phyloP scores from a whole-genome alignment of 2,888 invertebrate genomes.

The Chalcosyrphus nemorum region DNA sequence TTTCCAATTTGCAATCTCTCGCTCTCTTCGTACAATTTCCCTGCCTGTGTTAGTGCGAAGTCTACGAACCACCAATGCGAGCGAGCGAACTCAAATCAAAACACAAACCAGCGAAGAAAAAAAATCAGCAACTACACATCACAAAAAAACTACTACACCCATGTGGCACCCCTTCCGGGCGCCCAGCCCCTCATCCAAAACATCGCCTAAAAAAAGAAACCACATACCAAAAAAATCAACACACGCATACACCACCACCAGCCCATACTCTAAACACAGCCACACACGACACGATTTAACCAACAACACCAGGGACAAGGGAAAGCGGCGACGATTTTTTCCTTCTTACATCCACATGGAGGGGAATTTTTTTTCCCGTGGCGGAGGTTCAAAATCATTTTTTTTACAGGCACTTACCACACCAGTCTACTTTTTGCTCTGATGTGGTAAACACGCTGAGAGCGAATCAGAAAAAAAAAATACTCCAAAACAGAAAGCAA shows the following conservation, averaged over 20 bases:
- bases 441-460: conserved; percentile 77
- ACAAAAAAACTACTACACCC: conserved; percentile 59
- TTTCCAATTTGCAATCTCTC: neutral
- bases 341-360: conserved; percentile 58
- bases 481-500: conserved; percentile 74
- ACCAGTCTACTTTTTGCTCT: conserved; percentile 82
- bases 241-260: conserved; percentile 34
- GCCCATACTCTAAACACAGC: conserved; percentile 22
- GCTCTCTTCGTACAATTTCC: conserved; percentile 19
- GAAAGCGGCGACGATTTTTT: conserved; percentile 33
- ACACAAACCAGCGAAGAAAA: conserved; percentile 54
- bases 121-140: conserved; percentile 55
- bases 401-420: conserved; percentile 78
- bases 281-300: neutral
- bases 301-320: conserved; percentile 20
- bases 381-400: conserved; percentile 75
- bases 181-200: conserved; percentile 30
- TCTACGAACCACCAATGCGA: conserved; percentile 25
- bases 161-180: conserved; percentile 32
- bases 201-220: conserved; percentile 57
- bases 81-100: conserved; percentile 49
- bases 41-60: conserved; percentile 14
- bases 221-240: conserved; percentile 47
- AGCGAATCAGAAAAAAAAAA: conserved; percentile 63
- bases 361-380: conserved; percentile 68